Base-by-base conservation (phyloP, 2,888 invertebrate genomes). In the Amitus sp. region DNA sequence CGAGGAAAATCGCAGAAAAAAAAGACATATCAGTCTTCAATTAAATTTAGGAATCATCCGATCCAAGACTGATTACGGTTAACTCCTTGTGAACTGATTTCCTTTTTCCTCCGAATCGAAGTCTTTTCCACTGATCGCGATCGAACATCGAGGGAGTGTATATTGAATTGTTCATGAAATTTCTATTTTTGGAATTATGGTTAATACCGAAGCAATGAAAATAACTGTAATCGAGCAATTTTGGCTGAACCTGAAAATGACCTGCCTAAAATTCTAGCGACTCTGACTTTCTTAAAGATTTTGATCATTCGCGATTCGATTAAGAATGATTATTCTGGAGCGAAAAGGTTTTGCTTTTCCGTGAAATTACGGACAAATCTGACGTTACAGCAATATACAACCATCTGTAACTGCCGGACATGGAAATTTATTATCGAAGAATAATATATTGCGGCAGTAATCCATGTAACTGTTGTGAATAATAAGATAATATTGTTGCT, bases 401-500 rank as follows among this genome's bases (percentile, higher is more conserved):
- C 62, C 56, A 56, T 58, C 73, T 74, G 73, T 75, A 66, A 74
- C 71, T 74, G 75, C 72, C 75, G 65, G 73, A 73, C 79, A 79
- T 66, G 77, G 76, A 76, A 76, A 76, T 76, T 76, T 73, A 79
- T 76, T 75, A 77, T 76, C n/a, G 66, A 74, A 76, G 71, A 77
- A 73, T 76, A 75, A 80, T 75, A 78, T 76, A 79, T 77, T 76
- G 77, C 80, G 80, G 75, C 79, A 81, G 81, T 80, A 81, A 82
- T 79, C 75, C 65, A 78, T 80, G 77, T 82, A 82, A 79, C 81
- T 82, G 82, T 83, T 82, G 82, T 82, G 82, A 82, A 82, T 81
- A 83, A 79, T 79, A 78, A 82, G 79, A 80, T 80, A 80, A 81
- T 81, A 82, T 82, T 82, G 82, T 83, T 82, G 82, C 82, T 83